Percentiles rank a stretch among this genome's conserved stretches.
phyloP scores from a whole-genome alignment of 2,113 vertebrate species.

The Nannobrachium achirus region DNA sequence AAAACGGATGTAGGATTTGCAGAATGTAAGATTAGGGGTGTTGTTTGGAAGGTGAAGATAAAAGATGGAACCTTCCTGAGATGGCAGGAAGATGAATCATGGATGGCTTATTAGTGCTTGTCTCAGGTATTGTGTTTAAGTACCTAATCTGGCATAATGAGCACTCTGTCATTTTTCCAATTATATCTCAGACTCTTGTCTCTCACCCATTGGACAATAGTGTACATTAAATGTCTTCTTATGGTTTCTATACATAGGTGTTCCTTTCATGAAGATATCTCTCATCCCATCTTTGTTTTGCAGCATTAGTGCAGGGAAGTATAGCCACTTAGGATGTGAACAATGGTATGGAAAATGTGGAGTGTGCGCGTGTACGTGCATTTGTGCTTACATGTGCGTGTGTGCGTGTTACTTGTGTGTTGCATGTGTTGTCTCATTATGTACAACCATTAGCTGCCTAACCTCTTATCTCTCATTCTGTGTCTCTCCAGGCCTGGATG shows the following conservation, averaged over 20 bases:
- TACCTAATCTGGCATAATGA: slow-evolving; percentile 83
- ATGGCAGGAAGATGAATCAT: slow-evolving; percentile 82
- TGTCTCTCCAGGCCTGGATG: slow-evolving; percentile 88
- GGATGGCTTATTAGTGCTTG: slow-evolving; percentile 79
- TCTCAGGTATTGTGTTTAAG: slow-evolving; percentile 82
- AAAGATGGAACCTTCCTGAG: slow-evolving; percentile 81
- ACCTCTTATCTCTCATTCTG: slow-evolving; percentile 3
- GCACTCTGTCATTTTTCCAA: slow-evolving; percentile 78
- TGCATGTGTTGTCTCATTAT: background rate
- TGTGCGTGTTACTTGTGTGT: too few relatives aligned
- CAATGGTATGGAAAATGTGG: slow-evolving; percentile 19
- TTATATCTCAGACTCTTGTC: slow-evolving; percentile 76
- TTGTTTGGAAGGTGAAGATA: slow-evolving; percentile 84
- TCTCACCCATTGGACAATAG: slow-evolving; percentile 57
- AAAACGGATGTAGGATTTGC: slow-evolving; percentile 81
- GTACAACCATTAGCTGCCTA: slow-evolving; percentile 9
- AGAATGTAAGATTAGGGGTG: slow-evolving; percentile 76
- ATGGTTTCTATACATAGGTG: slow-evolving; percentile 36
- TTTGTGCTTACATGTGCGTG: background rate
- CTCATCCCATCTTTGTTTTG: slow-evolving; percentile 32
- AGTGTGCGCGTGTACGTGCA: slow-evolving; percentile 7
- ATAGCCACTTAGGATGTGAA: slow-evolving; percentile 30
- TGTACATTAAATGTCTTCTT: slow-evolving; percentile 54
- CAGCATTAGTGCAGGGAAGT: slow-evolving; percentile 21
- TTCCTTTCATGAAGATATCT: slow-evolving; percentile 44